Percentiles rank a stretch among this genome's conserved stretches.
Conservation (phyloP, 2,113 vertebrate genomes). For the Lutjanus erythropterus region DNA sequence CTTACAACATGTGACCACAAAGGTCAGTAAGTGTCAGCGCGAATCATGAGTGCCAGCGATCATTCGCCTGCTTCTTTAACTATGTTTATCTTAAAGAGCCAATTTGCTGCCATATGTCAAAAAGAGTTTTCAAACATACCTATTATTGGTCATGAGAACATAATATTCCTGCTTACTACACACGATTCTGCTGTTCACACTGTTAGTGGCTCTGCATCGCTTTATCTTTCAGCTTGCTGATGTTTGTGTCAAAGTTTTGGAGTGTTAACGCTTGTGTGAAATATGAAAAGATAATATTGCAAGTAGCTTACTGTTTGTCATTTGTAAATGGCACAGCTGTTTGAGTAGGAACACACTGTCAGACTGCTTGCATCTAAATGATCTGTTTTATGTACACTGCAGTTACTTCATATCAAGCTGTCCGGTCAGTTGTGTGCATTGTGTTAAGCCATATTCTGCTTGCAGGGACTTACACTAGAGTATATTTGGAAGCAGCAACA, state of each 20-base stretch:
- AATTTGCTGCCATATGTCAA: neutral
- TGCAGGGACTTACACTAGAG: neutral
- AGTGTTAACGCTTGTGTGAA: neutral
- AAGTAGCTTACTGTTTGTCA: too few relatives aligned
- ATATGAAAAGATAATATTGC: neutral
- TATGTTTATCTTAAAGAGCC: neutral
- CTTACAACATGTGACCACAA: neutral
- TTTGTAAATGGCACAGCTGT: neutral
- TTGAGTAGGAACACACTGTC: neutral
- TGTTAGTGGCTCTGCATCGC: neutral
- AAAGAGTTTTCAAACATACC: neutral
- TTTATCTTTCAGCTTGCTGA: neutral
- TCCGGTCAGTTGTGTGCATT: neutral
- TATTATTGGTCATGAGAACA: neutral
- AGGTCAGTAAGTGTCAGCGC: constrained; percentile 8
- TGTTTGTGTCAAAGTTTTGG: neutral
- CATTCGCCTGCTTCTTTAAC: neutral
- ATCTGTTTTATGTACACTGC: neutral
- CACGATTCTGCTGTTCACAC: neutral
- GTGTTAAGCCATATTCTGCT: neutral
- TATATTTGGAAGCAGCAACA: neutral
- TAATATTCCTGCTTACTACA: neutral
- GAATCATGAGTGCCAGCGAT: neutral
- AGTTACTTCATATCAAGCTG: neutral
- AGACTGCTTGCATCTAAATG: neutral